Conservation (phyloP, 2,113 vertebrate genomes). For the human region GRCh38 chr11:43481501-43482000, state of each 20-base stretch:
- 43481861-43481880: no score
- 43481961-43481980: no score
- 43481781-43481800: not conserved
- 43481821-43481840: no score
- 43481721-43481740: not conserved
- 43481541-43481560: not conserved
- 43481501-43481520: not conserved
- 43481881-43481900: no score
- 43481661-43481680: not conserved
- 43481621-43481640: not conserved
- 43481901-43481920: no score
- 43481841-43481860: no score
- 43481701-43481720: not conserved
- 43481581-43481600: not conserved
- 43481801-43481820: not conserved
- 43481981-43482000: no score
- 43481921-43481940: no score
- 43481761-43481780: not conserved
- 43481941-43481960: no score
- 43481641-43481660: not conserved
- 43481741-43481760: not conserved
- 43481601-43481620: not conserved
- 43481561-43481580: not conserved
- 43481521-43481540: not conserved
- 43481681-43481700: not conserved